Evolutionary conservation across 2,888 invertebrate species (phyloP), one percentile per base, ranked within the genome.

Genomic region (Mesopsocus fuscifrons): DNA sequence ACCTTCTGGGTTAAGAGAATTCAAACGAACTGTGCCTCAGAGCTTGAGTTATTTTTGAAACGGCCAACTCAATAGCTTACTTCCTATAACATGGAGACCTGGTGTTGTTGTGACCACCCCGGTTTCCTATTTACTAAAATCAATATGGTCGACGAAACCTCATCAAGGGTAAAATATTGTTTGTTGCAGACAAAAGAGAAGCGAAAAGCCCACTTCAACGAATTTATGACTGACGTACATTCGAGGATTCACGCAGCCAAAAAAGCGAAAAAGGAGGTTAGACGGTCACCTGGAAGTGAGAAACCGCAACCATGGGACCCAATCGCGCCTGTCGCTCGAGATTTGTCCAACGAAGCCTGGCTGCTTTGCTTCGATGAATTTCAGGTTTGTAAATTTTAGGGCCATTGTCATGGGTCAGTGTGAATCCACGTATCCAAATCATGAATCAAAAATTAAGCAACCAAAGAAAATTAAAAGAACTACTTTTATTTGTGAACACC

Each of bases 351-450:
- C 41, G 77, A 87, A 54, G 75, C 87, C 17, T 92, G 89, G 87
- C 66, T 97, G 21, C 75, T 97, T 47, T 97, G 97, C 62, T 92
- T 97, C 63, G 97, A 97, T 67, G 97, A 95, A 64, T 95, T 95
- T 67, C 94, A 98, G 72, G 92, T 82, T 21, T n/a, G 21, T 30
- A 2, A 30, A n/a, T n/a, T n/a, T n/a, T n/a, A n/a, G n/a, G n/a
- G n/a, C n/a, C n/a, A n/a, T n/a, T n/a, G n/a, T n/a, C n/a, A n/a
- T n/a, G n/a, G n/a, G n/a, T n/a, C n/a, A n/a, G n/a, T n/a, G n/a
- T n/a, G n/a, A n/a, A n/a, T n/a, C n/a, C n/a, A n/a, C n/a, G n/a
- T n/a, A n/a, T n/a, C n/a, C n/a, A n/a, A n/a, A n/a, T n/a, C n/a
- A n/a, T n/a, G n/a, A n/a, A n/a, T n/a, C n/a, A n/a, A n/a, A n/a